phyloP scores from a whole-genome alignment of 2,797 vertebrate genomes.

The Echiichthys vipera region DNA sequence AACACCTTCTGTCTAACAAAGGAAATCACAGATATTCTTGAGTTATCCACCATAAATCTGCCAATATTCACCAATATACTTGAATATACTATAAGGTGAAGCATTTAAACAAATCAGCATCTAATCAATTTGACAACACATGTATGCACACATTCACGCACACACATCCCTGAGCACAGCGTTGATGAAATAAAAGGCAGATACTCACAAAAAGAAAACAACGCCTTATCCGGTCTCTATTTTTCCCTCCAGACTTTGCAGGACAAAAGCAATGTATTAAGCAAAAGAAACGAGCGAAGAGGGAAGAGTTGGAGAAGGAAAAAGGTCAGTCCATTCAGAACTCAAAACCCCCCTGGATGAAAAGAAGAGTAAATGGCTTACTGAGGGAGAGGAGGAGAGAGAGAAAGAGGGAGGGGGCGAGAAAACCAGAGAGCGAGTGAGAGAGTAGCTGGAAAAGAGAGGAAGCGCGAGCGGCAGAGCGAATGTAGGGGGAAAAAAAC shows the following conservation, averaged over 20 bases:
- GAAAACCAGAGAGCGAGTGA: constrained; percentile 57
- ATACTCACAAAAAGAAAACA: constrained; percentile 70
- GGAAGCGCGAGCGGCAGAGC: constrained; percentile 28
- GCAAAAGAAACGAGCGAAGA: constrained; percentile 29
- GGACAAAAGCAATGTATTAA: constrained; percentile 46
- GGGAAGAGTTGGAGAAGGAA: constrained; percentile 45
- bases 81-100: not conserved
- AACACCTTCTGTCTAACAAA: constrained; percentile 9
- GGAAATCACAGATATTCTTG: not conserved
- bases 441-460: constrained; percentile 42
- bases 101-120: constrained; percentile 7
- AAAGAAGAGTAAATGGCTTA: constrained; percentile 56
- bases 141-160: constrained; percentile 18
- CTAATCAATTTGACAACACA: constrained; percentile 1
- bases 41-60: constrained; percentile 11
- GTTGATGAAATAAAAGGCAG: constrained; percentile 32
- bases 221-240: constrained; percentile 35
- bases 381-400: constrained; percentile 39
- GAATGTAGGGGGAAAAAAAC: constrained; percentile 21
- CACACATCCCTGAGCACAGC: constrained; percentile 36
- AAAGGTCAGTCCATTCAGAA: constrained; percentile 60
- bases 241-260: constrained; percentile 34
- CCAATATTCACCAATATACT: not conserved
- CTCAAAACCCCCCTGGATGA: constrained; percentile 41
- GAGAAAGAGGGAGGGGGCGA: constrained; percentile 21